phyloP scores from a whole-genome alignment of 2,797 vertebrate species.

The Chrysocyon brachyurus region DNA sequence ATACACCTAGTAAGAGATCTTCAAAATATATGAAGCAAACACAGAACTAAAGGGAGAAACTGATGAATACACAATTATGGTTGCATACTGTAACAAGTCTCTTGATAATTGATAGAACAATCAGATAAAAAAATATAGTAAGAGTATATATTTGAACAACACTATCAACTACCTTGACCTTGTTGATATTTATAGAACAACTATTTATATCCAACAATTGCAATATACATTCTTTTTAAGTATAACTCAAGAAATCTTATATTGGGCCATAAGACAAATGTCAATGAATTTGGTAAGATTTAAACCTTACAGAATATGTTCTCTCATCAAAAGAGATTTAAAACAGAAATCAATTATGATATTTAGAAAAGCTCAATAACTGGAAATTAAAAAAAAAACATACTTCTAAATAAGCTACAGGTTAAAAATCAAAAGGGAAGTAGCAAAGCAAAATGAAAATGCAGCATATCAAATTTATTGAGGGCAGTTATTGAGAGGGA shows the following conservation, averaged over 20 bases:
- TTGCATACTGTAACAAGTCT: not conserved
- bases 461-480: not conserved
- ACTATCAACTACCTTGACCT: not conserved
- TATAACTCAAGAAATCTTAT: constrained; percentile 8
- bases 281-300: constrained; percentile 12
- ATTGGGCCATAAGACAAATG: not conserved
- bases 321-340: not conserved
- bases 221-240: not conserved
- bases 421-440: not conserved
- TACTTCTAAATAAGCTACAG: not conserved
- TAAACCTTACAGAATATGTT: not conserved
- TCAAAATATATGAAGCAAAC: not conserved
- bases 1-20: not conserved
- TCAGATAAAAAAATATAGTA: not conserved
- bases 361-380: not conserved
- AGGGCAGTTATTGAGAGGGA: not conserved
- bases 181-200: not conserved
- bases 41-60: not conserved
- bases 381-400: not conserved
- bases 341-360: constrained; percentile 8
- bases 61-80: not conserved
- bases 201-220: not conserved
- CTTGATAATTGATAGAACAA: not conserved
- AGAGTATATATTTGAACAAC: not conserved
- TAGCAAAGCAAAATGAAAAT: not conserved